Evolutionary conservation across 2,797 vertebrate genomes (phyloP), one percentile per base, ranked within the genome.

Genomic region (Pelodytes ibericus): DNA sequence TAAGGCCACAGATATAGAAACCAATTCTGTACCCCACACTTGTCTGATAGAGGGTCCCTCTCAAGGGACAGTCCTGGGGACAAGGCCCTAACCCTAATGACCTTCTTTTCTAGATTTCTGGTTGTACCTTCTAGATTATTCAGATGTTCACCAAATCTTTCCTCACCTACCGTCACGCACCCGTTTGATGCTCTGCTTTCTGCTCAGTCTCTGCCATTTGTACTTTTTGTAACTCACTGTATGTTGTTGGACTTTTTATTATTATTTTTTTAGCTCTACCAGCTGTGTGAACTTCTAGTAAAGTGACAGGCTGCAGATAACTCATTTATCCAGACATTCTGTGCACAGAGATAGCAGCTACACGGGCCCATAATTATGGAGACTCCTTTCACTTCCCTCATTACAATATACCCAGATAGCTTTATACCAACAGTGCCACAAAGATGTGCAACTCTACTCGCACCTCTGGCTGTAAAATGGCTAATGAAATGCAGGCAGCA

Each of bases 371-470:
- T 82, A 82, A 75, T 24, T 67, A 76, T n/a, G 59, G 53, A 6
- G 76, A 80, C 31, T 51, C 33, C 62, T 83, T 79, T 73, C 71
- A 49, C 65, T 80, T 57, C 0, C 68, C 68, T 81, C 41, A 74
- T 77, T 72, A 80, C 61, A 64, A 7, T 25, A 29, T 33, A 62
- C 58, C 41, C 13, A 0, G 24, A 33, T 58, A 81, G 68, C 69
- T 76, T 70, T 1, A 6, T 36, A 62, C 25, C 62, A 1, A 13
- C 10, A 25, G 16, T 58, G 29, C 68, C 27, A 53, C 69, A 72
- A 74, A 78, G 76, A 80, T 62, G 3, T 33, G 31, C 26, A 70
- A 73, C 33, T 0, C 1, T 56, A 29, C 67, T 70, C 39, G 7
- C 68, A 71, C 44, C 84, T 77, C 77, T 77, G 81, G 75, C 9